These are phyloP conservation scores for Lasioglossum pauxillum DNA, from an alignment of 2,888 invertebrate genomes.

Conservation along the genomic window DNA sequence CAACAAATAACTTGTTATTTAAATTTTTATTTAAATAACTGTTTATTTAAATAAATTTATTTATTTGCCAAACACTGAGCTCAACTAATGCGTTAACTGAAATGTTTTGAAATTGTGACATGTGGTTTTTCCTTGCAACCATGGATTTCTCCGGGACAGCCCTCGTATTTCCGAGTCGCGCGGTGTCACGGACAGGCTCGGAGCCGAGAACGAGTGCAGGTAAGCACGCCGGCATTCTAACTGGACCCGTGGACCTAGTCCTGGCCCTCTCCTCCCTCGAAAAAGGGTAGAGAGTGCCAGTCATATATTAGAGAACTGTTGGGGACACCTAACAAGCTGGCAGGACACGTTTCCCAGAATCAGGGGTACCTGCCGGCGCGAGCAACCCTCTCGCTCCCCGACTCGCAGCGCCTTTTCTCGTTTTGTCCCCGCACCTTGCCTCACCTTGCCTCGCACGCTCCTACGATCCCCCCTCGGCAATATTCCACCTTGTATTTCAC, in stretches of 20 bases:
- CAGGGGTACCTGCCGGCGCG: conserved; percentile 70
- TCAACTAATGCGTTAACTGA: too few relatives aligned
- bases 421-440: conserved; percentile 16
- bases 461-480: conserved; percentile 27
- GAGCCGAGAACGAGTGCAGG: conserved; percentile 55
- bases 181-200: conserved; percentile 10
- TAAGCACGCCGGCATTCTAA: conserved; percentile 64
- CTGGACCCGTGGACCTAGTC: conserved; percentile 47
- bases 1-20: too few relatives aligned
- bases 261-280: conserved; percentile 59
- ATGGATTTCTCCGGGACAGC: not conserved
- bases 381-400: conserved; percentile 65
- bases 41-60: too few relatives aligned
- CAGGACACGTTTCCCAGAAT: conserved; percentile 83
- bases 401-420: conserved; percentile 40
- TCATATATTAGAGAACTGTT: conserved; percentile 82
- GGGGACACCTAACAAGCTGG: conserved; percentile 83
- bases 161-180: not conserved
- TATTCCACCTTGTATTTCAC: conserved; percentile 63
- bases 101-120: too few relatives aligned
- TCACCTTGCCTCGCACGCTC: not conserved
- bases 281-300: conserved; percentile 78
- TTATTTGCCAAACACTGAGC: too few relatives aligned
- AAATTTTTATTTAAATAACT: too few relatives aligned
- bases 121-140: too few relatives aligned